Base-by-base conservation (phyloP, 2,113 vertebrate species). In the Lanius ludovicianus region DNA sequence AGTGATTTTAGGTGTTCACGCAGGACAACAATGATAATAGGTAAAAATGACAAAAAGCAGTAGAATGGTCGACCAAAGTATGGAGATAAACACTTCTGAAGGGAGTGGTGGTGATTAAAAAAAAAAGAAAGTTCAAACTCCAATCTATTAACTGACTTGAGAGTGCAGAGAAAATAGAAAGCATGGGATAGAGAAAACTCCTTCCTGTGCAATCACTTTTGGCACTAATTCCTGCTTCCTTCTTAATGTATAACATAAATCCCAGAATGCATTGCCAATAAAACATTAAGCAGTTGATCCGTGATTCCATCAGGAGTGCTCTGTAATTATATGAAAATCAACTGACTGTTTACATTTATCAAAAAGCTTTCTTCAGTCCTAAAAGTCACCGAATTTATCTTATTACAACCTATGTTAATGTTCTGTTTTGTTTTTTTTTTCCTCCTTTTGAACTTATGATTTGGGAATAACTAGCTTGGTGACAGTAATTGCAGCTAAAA, bases 271-370 rank as follows among this genome's bases (percentile, higher is more conserved):
- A 10, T 69, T 70, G 15, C 13, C 49, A 81, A 28, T 31, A 84
- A 52, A 84, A 39, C 3, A 0, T 69, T 35, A 41, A 55, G 37
- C 4, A 65, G 2, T 47, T 64, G 13, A 8, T 60, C 37, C n/a
- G 37, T 3, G 0, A 24, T 79, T 80, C 63, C 35, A 24, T 35
- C 28, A 55, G n/a, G 13, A 62, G 33, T 0, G 0, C 12, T 6
- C 52, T 59, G 30, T 62, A 78, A 24, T 74, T 33, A 18, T 28
- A 9, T 46, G 47, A 77, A 93, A 94, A 78, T 49, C 11, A 67
- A 1, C 21, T 15, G 9, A 53, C 15, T 68, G 15, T 44, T 84
- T 64, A 35, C 31, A 30, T 39, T 35, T 44, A 42, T 62, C 18
- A 77, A 11, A 62, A 87, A 50, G 3, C 14, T 73, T 59, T 37